phyloP scores from a whole-genome alignment of 2,113 vertebrate genomes.

The human (Homo sapiens) region DNA sequence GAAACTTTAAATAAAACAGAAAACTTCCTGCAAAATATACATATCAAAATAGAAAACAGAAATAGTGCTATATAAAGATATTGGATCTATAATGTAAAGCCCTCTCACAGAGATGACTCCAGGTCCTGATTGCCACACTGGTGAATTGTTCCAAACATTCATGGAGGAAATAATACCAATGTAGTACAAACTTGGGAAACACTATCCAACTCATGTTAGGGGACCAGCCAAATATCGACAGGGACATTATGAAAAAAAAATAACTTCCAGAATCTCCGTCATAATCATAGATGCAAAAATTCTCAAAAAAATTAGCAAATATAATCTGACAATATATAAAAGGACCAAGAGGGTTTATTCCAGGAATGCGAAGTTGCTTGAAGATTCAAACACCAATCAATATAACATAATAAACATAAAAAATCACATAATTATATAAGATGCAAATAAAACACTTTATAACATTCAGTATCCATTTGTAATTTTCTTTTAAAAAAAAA shows the following conservation, averaged over 20 bases:
- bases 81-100: background rate
- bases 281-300: background rate
- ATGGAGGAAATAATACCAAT: background rate
- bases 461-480: background rate
- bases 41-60: background rate
- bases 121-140: background rate
- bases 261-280: background rate
- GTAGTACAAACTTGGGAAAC: background rate
- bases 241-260: background rate
- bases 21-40: background rate
- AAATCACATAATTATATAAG: background rate
- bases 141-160: background rate
- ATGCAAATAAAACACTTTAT: background rate
- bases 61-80: background rate
- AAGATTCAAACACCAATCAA: background rate
- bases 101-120: background rate
- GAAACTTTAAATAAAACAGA: background rate
- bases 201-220: background rate
- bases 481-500: background rate
- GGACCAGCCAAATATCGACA: background rate
- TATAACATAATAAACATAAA: conserved; percentile 1
- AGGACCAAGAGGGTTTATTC: background rate
- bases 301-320: background rate
- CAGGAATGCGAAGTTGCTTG: background rate
- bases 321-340: background rate